Evolutionary conservation across 2,888 invertebrate species (phyloP), one percentile per base, ranked within the genome.

Genomic region (Chrysina gloriosa): DNA sequence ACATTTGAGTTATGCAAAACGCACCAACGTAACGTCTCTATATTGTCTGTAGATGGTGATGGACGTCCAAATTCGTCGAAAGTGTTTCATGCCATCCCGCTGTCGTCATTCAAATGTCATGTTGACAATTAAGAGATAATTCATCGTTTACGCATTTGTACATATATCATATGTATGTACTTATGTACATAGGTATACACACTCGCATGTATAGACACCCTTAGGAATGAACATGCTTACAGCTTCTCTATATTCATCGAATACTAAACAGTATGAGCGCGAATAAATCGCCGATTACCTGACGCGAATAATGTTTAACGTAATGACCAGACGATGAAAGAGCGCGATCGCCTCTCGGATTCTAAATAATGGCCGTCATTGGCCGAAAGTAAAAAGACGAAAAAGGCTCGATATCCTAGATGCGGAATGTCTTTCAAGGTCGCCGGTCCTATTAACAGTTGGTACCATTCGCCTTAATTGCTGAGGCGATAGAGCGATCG

Each of bases 101-200:
- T 61, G 58, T 61, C 58, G 58, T 61, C 58, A 61, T 61, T 61
- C 58, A 61, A 61, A 61, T 61, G 58, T 61, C 58, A 61, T 61
- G 58, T 42, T 42, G 58, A 42, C 58, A 61, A 61, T 61, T 61
- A 61, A 61, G 58, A 61, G 45, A 61, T 61, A 61, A 61, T 61
- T 61, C 58, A 61, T 61, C 58, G 58, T 61, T 42, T 45, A 42
- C 42, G 29, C 27, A 61, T 42, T 27, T 29, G 19, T 11, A 52
- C 52, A 19, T 52, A 52, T 31, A 52, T 11, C 27, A 11, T 4
- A 3, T 21, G 21, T 21, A 21, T 19, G 2, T 16, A 21, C 47
- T n/a, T 47, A 47, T 3, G 34, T 54, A 54, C 31, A 14, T 27
- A 9, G n/a, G 36, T 61, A 61, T 27, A 39, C 21, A 39, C 39